These are phyloP conservation scores for Rattus rattus DNA, from an alignment of 2,113 vertebrate genomes.

Conservation along the genomic window DNA sequence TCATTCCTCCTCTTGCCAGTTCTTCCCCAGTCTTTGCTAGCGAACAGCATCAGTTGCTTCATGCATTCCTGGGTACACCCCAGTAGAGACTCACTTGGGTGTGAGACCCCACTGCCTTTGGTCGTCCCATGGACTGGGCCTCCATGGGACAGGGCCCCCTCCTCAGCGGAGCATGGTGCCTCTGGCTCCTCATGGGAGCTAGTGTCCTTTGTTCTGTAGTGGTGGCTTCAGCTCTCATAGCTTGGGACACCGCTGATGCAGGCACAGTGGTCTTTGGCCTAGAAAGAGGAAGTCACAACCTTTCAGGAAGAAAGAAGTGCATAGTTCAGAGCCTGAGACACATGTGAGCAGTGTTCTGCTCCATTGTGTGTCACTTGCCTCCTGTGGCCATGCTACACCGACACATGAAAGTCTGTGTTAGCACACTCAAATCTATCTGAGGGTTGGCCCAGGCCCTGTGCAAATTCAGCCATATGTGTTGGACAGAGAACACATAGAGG, in stretches of 20 bases:
- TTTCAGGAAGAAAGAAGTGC: neutral
- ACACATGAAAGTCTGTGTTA: rapidly evolving
- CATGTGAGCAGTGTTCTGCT: neutral
- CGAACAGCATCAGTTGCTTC: neutral
- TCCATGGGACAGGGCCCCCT: neutral
- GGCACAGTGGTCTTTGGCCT: neutral
- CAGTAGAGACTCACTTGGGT: too few species aligned
- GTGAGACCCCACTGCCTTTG: rapidly evolving
- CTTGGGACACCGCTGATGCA: neutral
- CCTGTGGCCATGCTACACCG: rapidly evolving
- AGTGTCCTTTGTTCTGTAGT: neutral
- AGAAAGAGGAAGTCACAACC: neutral
- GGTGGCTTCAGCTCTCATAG: neutral
- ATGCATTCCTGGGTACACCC: rapidly evolving
- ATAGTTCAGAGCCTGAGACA: neutral
- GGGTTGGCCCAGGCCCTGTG: rapidly evolving
- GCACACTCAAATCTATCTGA: rapidly evolving
- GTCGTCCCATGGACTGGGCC: rapidly evolving
- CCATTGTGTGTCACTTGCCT: neutral
- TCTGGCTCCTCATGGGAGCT: neutral
- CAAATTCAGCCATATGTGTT: neutral
- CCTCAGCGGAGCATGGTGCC: neutral
- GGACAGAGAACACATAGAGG: neutral
- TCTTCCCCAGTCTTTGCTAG: neutral
- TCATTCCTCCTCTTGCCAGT: neutral